Evolutionary conservation across 2,113 vertebrate genomes (phyloP).

Genomic region (Ceyx cyanopectus): DNA sequence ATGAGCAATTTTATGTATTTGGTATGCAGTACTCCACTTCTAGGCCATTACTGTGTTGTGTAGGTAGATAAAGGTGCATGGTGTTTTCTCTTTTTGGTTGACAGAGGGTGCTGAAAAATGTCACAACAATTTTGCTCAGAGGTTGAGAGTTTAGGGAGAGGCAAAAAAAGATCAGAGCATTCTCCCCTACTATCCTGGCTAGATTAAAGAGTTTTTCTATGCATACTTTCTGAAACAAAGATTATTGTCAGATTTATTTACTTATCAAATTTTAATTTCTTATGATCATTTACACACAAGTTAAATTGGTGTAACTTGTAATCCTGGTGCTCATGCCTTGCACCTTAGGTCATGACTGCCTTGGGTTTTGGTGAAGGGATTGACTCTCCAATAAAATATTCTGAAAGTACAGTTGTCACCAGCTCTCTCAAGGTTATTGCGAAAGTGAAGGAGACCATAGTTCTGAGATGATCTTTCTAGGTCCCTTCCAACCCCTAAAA

Average conservation of each 20-base stretch:
- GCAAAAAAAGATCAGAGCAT: background rate
- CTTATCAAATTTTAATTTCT: background rate
- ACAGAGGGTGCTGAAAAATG: background rate
- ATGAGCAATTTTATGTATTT: slow-evolving; percentile 12
- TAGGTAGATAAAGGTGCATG: background rate
- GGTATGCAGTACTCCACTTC: background rate
- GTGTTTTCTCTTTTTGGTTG: background rate
- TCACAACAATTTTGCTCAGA: background rate
- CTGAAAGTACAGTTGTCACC: background rate
- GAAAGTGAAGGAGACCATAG: background rate
- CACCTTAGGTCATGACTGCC: background rate
- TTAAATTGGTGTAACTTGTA: background rate
- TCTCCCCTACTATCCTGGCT: background rate
- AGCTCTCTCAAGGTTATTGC: background rate
- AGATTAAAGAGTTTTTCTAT: background rate
- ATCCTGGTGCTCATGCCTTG: background rate
- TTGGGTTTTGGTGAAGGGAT: background rate
- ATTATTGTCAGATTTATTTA: background rate
- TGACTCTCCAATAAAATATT: background rate
- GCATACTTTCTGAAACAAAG: background rate
- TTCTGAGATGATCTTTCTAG: background rate
- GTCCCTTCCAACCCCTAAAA: too few relatives aligned
- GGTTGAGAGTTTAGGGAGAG: background rate
- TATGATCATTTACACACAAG: background rate
- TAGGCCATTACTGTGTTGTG: slow-evolving; percentile 1